A percentile compares a stretch with the other conserved stretches of the same genome.
phyloP scores from a whole-genome alignment of 2,113 vertebrate genomes.

The Bambusicola thoracicus region DNA sequence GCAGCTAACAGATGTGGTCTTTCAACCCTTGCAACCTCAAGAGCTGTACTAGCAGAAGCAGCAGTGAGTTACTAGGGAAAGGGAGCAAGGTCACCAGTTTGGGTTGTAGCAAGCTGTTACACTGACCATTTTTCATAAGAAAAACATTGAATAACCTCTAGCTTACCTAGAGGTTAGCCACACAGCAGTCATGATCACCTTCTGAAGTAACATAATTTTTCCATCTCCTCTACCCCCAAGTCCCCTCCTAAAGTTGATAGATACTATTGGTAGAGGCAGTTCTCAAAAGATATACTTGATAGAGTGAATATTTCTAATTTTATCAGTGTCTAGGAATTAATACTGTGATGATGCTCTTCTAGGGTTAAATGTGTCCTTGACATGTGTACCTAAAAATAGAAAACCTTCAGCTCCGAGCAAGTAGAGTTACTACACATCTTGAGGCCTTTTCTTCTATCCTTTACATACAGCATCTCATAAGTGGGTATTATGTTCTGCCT shows the following conservation, averaged over 20 bases:
- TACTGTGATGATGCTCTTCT: neutral
- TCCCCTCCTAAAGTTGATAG: neutral
- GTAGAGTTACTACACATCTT: neutral
- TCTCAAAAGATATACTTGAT: neutral
- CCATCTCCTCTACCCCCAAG: neutral
- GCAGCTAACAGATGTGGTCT: neutral
- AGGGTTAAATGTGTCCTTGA: slow-evolving; percentile 39
- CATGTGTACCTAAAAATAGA: slow-evolving; percentile 2
- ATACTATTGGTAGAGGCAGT: neutral
- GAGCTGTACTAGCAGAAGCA: neutral
- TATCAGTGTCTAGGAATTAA: neutral
- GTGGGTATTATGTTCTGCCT: slow-evolving; percentile 25
- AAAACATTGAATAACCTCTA: neutral
- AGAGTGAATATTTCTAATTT: neutral
- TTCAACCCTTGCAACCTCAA: neutral
- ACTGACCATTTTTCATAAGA: neutral
- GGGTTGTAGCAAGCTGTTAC: neutral
- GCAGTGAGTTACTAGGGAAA: neutral
- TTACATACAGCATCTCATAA: neutral
- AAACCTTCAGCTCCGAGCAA: neutral
- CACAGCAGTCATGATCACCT: neutral
- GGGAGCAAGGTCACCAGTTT: neutral
- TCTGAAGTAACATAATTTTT: neutral
- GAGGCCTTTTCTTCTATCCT: slow-evolving; percentile 19
- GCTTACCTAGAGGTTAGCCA: neutral